Evolutionary conservation across 2,113 vertebrate species (phyloP).

Genomic region (Peucedramus taeniatus): DNA sequence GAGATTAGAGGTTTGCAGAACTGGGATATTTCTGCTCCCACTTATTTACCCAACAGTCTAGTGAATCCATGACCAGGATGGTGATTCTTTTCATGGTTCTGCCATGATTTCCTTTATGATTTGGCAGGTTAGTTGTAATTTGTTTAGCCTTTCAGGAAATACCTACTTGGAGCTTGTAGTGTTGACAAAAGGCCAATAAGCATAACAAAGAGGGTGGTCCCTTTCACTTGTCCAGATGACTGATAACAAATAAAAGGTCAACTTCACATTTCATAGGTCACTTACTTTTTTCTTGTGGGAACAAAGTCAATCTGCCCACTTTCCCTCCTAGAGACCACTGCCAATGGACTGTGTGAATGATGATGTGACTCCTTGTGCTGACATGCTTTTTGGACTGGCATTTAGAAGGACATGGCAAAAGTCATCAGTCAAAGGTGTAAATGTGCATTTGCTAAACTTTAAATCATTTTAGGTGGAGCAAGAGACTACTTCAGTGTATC

Average conservation of each 20-base stretch:
- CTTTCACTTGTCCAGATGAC: conserved; percentile 61
- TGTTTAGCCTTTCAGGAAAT: conserved; percentile 63
- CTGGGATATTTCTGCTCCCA: neutral
- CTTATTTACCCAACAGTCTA: neutral
- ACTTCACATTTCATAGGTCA: conserved; percentile 73
- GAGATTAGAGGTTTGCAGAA: neutral
- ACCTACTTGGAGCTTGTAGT: conserved; percentile 47
- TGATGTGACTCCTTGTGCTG: neutral
- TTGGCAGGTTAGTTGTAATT: conserved; percentile 51
- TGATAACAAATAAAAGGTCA: conserved; percentile 72
- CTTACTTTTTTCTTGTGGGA: conserved; percentile 58
- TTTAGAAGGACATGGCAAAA: conserved; percentile 47
- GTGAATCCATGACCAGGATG: neutral
- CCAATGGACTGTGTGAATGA: conserved; percentile 59
- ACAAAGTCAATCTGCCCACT: conserved; percentile 39
- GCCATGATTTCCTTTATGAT: neutral
- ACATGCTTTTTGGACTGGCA: neutral
- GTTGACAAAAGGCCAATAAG: conserved; percentile 56
- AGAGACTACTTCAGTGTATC: neutral
- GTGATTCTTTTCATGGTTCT: neutral
- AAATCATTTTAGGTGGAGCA: neutral
- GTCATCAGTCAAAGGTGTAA: conserved; percentile 24
- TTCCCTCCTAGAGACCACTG: conserved; percentile 6
- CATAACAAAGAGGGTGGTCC: conserved; percentile 69
- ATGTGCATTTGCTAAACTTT: neutral